Percentiles rank a stretch among this genome's conserved stretches.
Conservation (phyloP, 1,140 invertebrate genomes). For the Dufourea novaeangliae region DNA sequence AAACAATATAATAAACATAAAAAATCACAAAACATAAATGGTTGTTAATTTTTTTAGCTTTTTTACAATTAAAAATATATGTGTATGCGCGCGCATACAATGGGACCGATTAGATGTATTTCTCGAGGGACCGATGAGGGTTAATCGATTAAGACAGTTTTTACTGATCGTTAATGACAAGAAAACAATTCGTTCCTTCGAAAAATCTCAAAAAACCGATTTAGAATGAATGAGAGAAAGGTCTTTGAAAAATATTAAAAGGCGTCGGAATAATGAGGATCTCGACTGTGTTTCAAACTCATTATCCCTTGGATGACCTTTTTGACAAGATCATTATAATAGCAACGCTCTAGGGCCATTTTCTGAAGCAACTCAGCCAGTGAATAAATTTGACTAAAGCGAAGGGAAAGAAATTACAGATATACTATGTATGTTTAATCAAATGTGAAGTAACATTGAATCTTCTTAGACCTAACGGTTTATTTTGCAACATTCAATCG, state of each 20-base stretch:
- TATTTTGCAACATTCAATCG: too few species aligned
- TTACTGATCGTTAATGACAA: background rate
- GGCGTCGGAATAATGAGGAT: background rate
- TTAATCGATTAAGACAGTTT: too few species aligned
- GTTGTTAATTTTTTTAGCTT: too few species aligned
- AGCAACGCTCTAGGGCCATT: background rate
- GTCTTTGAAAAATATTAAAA: background rate
- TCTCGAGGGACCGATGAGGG: too few species aligned
- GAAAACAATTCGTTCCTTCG: background rate
- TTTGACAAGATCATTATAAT: background rate
- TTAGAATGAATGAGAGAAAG: background rate
- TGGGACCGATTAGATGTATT: too few species aligned
- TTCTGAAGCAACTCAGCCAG: background rate
- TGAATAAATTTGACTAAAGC: background rate
- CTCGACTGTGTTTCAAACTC: slow-evolving; percentile 6
- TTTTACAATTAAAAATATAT: too few species aligned
- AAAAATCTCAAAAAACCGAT: slow-evolving; percentile 7
- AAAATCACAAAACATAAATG: too few species aligned
- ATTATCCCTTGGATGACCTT: background rate
- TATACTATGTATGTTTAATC: background rate
- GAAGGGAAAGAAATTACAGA: background rate
- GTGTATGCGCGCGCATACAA: too few species aligned
- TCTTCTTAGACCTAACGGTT: too few species aligned
- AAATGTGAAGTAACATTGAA: too few species aligned
- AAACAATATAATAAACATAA: too few species aligned